These are phyloP conservation scores for Pherbina coryleti DNA, from an alignment of 2,888 invertebrate species.

Conservation along the genomic window DNA sequence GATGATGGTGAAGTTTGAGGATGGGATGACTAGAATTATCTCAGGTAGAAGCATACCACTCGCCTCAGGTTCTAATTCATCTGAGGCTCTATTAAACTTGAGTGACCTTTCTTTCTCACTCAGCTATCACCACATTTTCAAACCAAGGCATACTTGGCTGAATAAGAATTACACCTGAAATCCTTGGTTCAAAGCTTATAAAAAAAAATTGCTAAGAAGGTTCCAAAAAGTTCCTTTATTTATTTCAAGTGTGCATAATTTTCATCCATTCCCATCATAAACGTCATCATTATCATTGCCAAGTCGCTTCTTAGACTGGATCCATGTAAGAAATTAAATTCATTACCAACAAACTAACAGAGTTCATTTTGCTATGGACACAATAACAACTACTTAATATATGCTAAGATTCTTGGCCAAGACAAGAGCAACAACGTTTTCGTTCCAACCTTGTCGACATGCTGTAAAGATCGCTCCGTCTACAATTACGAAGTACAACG, in stretches of 20 bases:
- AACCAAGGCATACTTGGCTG: no score
- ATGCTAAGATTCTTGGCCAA: slow-evolving; percentile 36
- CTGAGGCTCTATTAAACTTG: no score
- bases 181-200: no score
- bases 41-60: no score
- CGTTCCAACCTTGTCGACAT: not conserved
- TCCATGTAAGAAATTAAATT: slow-evolving; percentile 43
- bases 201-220: no score
- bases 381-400: slow-evolving; percentile 22
- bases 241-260: slow-evolving; percentile 31
- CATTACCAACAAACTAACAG: slow-evolving; percentile 13
- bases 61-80: no score
- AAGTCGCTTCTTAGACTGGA: not conserved
- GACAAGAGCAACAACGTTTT: slow-evolving; percentile 19
- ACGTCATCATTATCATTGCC: not conserved
- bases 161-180: no score
- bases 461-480: not conserved
- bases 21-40: no score
- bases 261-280: slow-evolving; percentile 28
- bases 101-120: no score
- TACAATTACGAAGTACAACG: not conserved
- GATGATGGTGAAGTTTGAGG: no score
- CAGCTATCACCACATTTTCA: no score
- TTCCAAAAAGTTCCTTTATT: not conserved
- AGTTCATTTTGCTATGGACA: not conserved